Conservation (phyloP, 2,113 vertebrate genomes). For the Furnarius figulus region DNA sequence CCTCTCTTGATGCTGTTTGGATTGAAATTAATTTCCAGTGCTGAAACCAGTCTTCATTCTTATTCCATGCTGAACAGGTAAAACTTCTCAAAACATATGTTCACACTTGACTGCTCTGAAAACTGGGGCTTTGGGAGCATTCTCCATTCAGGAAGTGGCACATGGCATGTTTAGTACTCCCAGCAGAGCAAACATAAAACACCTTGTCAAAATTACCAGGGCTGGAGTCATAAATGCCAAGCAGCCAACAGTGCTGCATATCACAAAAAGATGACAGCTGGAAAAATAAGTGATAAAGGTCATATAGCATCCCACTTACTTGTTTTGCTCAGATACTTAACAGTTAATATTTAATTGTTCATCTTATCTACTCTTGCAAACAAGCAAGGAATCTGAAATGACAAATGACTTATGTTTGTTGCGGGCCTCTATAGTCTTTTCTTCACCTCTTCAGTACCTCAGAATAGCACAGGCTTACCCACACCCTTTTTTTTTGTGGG, state of each 20-base stretch:
- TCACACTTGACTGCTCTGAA: neutral
- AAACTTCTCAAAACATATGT: neutral
- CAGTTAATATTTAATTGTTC: neutral
- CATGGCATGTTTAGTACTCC: neutral
- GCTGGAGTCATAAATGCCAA: constrained; percentile 6
- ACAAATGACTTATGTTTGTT: neutral
- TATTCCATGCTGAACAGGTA: neutral
- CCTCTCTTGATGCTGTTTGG: neutral
- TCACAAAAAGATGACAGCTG: neutral
- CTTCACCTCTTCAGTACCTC: neutral
- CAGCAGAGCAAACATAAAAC: neutral
- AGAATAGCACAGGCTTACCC: neutral
- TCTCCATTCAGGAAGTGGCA: neutral
- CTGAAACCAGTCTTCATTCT: neutral
- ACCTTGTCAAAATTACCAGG: constrained; percentile 5
- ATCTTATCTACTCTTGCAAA: neutral
- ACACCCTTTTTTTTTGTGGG: neutral
- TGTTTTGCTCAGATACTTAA: neutral
- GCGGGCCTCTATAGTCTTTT: neutral
- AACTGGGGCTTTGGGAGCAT: neutral
- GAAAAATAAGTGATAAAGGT: neutral
- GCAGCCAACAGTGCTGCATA: neutral
- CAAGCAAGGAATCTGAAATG: neutral
- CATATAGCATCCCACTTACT: neutral
- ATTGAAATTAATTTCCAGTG: neutral